phyloP scores from a whole-genome alignment of 2,113 vertebrate genomes.

The Lampris incognitus region DNA sequence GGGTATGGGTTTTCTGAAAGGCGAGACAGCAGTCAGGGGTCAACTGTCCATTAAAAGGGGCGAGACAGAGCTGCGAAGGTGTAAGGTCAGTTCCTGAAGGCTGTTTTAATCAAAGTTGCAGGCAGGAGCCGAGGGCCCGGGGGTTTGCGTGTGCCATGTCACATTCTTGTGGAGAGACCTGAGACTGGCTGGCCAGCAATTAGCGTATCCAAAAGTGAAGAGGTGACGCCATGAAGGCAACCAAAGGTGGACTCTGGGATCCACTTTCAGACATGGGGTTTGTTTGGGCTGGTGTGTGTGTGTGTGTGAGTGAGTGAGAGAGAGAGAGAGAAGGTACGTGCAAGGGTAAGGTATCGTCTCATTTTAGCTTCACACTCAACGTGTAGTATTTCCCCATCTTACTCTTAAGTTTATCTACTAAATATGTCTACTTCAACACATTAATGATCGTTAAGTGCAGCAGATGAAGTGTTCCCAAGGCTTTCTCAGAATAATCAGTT shows the following conservation, averaged over 20 bases:
- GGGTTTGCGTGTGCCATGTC: slow-evolving; percentile 46
- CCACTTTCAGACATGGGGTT: slow-evolving; percentile 39
- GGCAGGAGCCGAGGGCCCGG: slow-evolving; percentile 30
- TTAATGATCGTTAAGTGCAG: background rate
- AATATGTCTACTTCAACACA: background rate
- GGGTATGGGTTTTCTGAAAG: slow-evolving; percentile 62
- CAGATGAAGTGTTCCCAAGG: too few species aligned
- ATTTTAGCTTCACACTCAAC: slow-evolving; percentile 50
- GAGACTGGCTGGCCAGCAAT: slow-evolving; percentile 40
- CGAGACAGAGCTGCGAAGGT: slow-evolving; percentile 16
- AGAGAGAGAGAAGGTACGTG: background rate
- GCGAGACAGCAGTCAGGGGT: slow-evolving; percentile 54
- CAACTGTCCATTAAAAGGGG: slow-evolving; percentile 60
- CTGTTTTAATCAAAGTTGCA: slow-evolving; percentile 80
- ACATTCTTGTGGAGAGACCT: slow-evolving; percentile 43
- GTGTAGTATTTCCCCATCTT: slow-evolving; percentile 52
- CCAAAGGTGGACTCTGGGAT: slow-evolving; percentile 18
- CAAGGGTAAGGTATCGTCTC: slow-evolving; percentile 43
- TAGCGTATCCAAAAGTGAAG: slow-evolving; percentile 34
- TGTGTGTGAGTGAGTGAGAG: slow-evolving; percentile 19
- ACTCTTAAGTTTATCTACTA: background rate
- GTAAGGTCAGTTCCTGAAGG: slow-evolving; percentile 33
- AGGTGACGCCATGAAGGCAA: slow-evolving; percentile 14
- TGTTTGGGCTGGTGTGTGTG: slow-evolving; percentile 34
- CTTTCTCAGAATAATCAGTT: too few species aligned